Percentiles rank a stretch among this genome's conserved stretches.
phyloP scores from a whole-genome alignment of 2,888 invertebrate genomes.

The Candidula unifasciata region DNA sequence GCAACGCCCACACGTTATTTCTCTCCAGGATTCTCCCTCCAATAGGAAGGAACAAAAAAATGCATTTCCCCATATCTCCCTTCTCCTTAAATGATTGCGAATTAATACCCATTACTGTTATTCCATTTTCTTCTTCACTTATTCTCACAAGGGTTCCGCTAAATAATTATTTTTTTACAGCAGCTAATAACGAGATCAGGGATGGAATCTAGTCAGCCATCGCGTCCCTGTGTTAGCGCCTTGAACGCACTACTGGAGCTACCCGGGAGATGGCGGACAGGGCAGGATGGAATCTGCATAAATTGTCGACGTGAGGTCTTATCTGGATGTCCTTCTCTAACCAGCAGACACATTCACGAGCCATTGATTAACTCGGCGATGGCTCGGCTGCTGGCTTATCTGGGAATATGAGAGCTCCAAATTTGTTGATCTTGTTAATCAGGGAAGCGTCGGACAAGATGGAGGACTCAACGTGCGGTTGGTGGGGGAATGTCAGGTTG shows the following conservation, averaged over 20 bases:
- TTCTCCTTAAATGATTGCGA: no score
- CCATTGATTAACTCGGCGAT: conserved; percentile 13
- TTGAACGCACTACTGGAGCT: neutral
- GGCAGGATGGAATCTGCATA: neutral
- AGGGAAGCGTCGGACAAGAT: neutral
- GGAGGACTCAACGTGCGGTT: neutral
- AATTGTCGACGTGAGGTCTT: neutral
- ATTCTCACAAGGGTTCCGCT: no score
- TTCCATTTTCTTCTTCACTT: no score
- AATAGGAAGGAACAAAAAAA: no score
- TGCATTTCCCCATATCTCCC: no score
- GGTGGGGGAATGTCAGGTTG: neutral
- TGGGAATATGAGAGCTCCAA: conserved; percentile 6
- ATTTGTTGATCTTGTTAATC: conserved; percentile 9
- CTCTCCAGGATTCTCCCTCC: no score
- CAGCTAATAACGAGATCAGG: no score
- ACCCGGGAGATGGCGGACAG: neutral
- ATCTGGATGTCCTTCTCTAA: neutral
- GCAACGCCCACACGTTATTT: no score
- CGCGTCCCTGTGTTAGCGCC: no score
- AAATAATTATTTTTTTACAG: no score
- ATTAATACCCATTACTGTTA: no score
- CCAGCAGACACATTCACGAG: conserved; percentile 3
- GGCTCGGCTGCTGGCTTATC: conserved; percentile 14
- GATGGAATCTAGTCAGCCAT: no score